phyloP scores from a whole-genome alignment of 2,888 invertebrate species.

The Neoascia interrupta region DNA sequence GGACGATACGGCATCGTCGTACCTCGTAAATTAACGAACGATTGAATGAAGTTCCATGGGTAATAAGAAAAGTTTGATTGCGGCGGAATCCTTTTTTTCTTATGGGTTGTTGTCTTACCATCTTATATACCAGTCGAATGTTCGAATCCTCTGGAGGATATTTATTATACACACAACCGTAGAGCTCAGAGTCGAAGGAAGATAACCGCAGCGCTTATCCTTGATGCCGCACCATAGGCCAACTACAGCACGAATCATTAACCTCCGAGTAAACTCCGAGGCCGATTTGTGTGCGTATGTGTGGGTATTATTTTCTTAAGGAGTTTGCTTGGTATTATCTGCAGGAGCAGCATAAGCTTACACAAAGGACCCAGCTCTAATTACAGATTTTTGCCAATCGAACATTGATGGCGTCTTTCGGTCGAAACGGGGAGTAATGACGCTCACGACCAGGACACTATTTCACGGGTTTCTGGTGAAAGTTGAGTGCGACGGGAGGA shows the following conservation, averaged over 20 bases:
- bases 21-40: slow-evolving; percentile 69
- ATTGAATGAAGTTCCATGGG: slow-evolving; percentile 69
- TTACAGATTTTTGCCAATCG: slow-evolving; percentile 65
- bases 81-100: slow-evolving; percentile 61
- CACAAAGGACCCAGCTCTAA: slow-evolving; percentile 62
- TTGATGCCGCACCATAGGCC: slow-evolving; percentile 34
- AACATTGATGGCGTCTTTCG: slow-evolving; percentile 54
- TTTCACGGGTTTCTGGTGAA: neutral
- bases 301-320: slow-evolving; percentile 25
- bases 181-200: slow-evolving; percentile 10
- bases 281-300: slow-evolving; percentile 4
- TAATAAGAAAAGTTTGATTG: slow-evolving; percentile 70
- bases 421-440: slow-evolving; percentile 27
- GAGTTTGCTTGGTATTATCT: slow-evolving; percentile 39
- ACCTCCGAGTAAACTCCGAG: slow-evolving; percentile 40
- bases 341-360: slow-evolving; percentile 35
- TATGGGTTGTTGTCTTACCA: slow-evolving; percentile 23
- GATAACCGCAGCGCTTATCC: slow-evolving; percentile 58
- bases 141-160: slow-evolving; percentile 56
- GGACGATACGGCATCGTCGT: slow-evolving; percentile 57
- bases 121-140: no score
- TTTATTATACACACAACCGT: slow-evolving; percentile 53
- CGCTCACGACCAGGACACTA: neutral
- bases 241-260: slow-evolving; percentile 62
- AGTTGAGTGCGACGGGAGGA: neutral